Base-by-base conservation (phyloP, 2,113 vertebrate species). In the Vulpes vulpes region DNA sequence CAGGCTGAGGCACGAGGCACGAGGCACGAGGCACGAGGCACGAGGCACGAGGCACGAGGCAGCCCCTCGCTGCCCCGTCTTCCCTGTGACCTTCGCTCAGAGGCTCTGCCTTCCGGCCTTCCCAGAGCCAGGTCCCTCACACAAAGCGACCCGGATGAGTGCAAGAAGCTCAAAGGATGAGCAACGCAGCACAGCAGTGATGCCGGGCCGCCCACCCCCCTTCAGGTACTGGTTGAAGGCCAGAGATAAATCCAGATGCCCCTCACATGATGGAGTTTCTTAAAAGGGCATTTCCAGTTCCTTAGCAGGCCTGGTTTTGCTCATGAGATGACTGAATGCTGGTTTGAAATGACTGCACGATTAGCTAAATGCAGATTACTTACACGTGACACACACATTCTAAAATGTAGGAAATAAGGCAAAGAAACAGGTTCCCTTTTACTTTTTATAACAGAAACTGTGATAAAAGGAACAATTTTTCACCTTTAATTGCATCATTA, bases 401-500 rank as follows among this genome's bases (percentile, higher is more conserved):
- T 12, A 4, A 53, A 62, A 49, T 43, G 30, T 2, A 55, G 76
- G 71, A 38, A 92, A 62, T n/a, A n/a, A 69, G 59, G 74, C 60
- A 79, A 32, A 94, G 80, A 71, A 74, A 81, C 27, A 38, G 80
- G 51, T 79, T 71, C 4, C 87, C 59, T 94, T 83, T 35, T 30
- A 3, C 25, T 71, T 89, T 59, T 17, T 32, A 85, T 53, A 62
- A n/a, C 0, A 53, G 38, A 53, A 91, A 79, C 3, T 8, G 8
- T 53, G 55, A 83, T 73, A 92, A 89, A 94, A 91, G 78, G 71
- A 73, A 85, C 16, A 25, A 20, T 59, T 62, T 76, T 96, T 95
- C 96, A 94, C 93, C 88, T 91, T 93, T 89, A 93, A 94, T 91
- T 81, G 49, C 53, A 71, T 80, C 91, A 43, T 84, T 95, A 78